Evolutionary conservation across 64 coral and sea anemone genomes (phyloP), one percentile per base, ranked within the genome.

Genomic region (Montipora sp.): DNA sequence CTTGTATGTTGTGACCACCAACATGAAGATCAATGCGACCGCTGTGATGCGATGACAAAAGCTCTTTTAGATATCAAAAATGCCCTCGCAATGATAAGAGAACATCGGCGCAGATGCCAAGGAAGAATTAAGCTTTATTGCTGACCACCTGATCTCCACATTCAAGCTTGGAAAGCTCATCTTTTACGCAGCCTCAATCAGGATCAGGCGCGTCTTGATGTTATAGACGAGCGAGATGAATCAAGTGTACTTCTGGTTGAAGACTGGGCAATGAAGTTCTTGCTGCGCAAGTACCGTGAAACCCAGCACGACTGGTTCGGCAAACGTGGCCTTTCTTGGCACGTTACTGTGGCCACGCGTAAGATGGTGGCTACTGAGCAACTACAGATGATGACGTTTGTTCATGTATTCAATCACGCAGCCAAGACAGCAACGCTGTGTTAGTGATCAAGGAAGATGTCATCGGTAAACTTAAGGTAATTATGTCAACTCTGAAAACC

Each of bases 181-280:
- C 21, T 78, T 7, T 23, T 89, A 43, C 55, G 87, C 6, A 16
- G n/a, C 57, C 55, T 89, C 51, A 78, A 89, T 89, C 87, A 78
- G 63, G 87, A 89, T 78, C 53, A 78, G 57, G 74, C 73, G n/a
- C 58, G 73, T 8, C 75, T 89, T 46, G 74, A 89, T n/a, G 12
- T 59, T 12, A 61, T 66, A 45, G 24, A 89, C 19, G 55, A 14
- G 22, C 72, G 77, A 23, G 11, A 77, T 48, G 59, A 59, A 13
- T 47, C 19, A 14, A 48, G 51, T 47, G 74, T 89, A 43, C n/a
- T 89, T 13, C 51, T 65, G 5, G 36, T 89, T 10, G 8, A 47
- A 78, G 87, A 89, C 87, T 78, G 87, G 87, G 87, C 87, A 5
- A 78, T 89, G 87, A 89, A 89, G 50, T 77, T 89, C 27, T 20